Conservation (phyloP, 1,140 invertebrate genomes). For the Caenorhabditis elegans region WBcel235 BX284606.5:11525501-11526000, state of each 20-base stretch:
- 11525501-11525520: too few species aligned
- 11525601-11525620: too few species aligned
- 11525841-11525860: neutral
- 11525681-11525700: neutral
- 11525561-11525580: too few species aligned
- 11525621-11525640: too few species aligned
- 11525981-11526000: neutral
- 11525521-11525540: too few species aligned
- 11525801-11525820: neutral
- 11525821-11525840: neutral
- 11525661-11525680: neutral
- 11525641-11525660: neutral
- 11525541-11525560: neutral
- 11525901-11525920: too few species aligned
- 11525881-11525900: too few species aligned
- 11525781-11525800: neutral
- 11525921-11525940: too few species aligned
- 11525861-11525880: neutral
- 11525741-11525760: too few species aligned
- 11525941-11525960: too few species aligned
- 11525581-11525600: too few species aligned
- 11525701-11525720: neutral
- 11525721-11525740: neutral
- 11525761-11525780: neutral
- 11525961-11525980: neutral